Evolutionary conservation across 1,140 invertebrate genomes (phyloP).

Genomic region (Araneus ventricosus): DNA sequence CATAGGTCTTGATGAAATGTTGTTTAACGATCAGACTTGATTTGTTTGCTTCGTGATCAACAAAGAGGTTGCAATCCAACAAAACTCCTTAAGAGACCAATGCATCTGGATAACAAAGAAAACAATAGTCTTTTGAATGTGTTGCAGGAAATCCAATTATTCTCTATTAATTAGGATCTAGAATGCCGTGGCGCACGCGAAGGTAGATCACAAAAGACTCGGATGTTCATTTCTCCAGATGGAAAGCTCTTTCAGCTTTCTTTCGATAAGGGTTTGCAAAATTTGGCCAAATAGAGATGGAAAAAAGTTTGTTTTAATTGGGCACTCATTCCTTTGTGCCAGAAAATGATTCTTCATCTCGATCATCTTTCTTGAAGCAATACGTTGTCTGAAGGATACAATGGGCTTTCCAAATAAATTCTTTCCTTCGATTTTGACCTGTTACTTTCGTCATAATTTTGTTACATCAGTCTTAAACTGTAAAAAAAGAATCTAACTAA

Average conservation of each 20-base stretch:
- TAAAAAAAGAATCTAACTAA: no score
- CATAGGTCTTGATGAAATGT: no score
- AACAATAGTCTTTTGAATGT: neutral
- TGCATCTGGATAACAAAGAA: constrained; percentile 1
- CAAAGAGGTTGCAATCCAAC: neutral
- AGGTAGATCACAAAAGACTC: constrained; percentile 8
- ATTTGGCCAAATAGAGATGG: neutral
- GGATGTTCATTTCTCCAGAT: neutral
- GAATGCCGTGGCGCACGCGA: neutral
- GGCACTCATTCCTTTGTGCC: neutral
- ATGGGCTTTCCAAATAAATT: no score
- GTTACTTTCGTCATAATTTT: no score
- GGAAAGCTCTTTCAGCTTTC: neutral
- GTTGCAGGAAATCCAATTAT: constrained; percentile 13
- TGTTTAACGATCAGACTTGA: neutral
- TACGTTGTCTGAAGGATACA: no score
- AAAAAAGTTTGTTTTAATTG: neutral
- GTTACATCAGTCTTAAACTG: no score
- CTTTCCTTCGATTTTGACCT: no score
- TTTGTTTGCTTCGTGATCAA: neutral
- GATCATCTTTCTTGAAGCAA: neutral
- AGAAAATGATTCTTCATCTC: neutral
- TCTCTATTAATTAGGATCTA: constrained; percentile 9
- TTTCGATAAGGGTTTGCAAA: neutral
- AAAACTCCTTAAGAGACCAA: neutral